phyloP scores from a whole-genome alignment of 2,888 invertebrate species.

The Scotopteryx bipunctaria region DNA sequence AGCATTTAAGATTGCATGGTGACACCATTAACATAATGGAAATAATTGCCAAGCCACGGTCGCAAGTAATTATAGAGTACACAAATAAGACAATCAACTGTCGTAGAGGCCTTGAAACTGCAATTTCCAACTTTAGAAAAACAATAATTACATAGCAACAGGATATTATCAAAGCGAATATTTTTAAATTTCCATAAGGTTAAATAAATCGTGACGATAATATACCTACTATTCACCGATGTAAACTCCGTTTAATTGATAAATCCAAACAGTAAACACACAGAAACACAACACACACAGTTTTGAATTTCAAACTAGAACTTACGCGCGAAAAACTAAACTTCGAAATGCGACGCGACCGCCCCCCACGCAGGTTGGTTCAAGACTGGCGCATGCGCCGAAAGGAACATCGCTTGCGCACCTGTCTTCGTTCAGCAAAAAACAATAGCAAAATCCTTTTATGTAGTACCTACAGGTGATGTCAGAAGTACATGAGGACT shows the following conservation, averaged over 20 bases:
- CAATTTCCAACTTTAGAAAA: constrained; percentile 12
- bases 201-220: constrained; percentile 21
- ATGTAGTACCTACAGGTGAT: constrained; percentile 24
- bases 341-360: constrained; percentile 44
- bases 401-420: constrained; percentile 50
- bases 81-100: constrained; percentile 34
- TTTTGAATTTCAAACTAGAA: constrained; percentile 38
- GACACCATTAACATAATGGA: constrained; percentile 43
- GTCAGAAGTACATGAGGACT: constrained; percentile 7
- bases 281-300: constrained; percentile 34
- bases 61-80: constrained; percentile 41
- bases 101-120: constrained; percentile 14
- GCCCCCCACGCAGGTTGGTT: constrained; percentile 62
- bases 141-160: constrained; percentile 12
- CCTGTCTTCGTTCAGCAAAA: constrained; percentile 63
- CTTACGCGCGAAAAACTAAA: constrained; percentile 22
- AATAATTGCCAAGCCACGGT: constrained; percentile 39
- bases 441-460: constrained; percentile 67
- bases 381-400: constrained; percentile 63
- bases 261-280: constrained; percentile 43
- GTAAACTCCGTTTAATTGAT: constrained; percentile 44
- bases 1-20: constrained; percentile 27
- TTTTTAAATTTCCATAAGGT: constrained; percentile 23
- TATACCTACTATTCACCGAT: constrained; percentile 60
- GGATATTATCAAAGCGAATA: constrained; percentile 2